Evolutionary conservation across 2,113 vertebrate genomes (phyloP), one percentile per base, ranked within the genome.

Genomic region (Calypte anna): DNA sequence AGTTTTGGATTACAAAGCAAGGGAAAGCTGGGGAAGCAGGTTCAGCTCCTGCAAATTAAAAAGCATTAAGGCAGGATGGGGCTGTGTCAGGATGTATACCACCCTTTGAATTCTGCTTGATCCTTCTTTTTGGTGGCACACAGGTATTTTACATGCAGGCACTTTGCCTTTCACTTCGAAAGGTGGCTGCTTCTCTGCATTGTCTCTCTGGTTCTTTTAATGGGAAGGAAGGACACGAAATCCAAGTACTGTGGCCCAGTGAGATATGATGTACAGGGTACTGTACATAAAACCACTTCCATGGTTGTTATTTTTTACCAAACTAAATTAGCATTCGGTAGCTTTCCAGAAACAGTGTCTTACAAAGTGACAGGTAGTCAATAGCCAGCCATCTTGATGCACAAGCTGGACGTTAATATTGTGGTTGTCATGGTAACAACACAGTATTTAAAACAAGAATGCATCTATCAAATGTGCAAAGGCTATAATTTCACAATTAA

Each of bases 171-270:
- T 69, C 10, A 9, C n/a, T 79, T 17, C 4, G 1, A 76, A 90
- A 82, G 3, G 8, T n/a, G 19, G 2, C 28, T 50, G n/a, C 3
- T 61, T 74, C 38, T 83, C 28, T 75, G 10, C 4, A 30, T 80
- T 80, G 86, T 67, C 28, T 38, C 1, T 20, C 3, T 15, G 38
- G 4, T 38, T 53, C 2, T 1, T 67, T 40, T 53, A 74, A 51
- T 3, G 13, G 15, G 23, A 86, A 58, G 6, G 14, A 78, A 59
- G 33, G 2, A 75, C 53, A 36, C 17, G 70, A 8, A 14, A 24
- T 20, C 9, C 3, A 14, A 84, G 23, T 28, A 5, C 30, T 25
- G 40, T 3, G 0, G 1, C 9, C 15, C 36, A 55, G 10, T 10
- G 23, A 3, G 2, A 18, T 82, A 38, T 40, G 64, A n/a, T 33